Evolutionary conservation across 2,797 vertebrate species (phyloP).

Genomic region (Florisuga fusca): DNA sequence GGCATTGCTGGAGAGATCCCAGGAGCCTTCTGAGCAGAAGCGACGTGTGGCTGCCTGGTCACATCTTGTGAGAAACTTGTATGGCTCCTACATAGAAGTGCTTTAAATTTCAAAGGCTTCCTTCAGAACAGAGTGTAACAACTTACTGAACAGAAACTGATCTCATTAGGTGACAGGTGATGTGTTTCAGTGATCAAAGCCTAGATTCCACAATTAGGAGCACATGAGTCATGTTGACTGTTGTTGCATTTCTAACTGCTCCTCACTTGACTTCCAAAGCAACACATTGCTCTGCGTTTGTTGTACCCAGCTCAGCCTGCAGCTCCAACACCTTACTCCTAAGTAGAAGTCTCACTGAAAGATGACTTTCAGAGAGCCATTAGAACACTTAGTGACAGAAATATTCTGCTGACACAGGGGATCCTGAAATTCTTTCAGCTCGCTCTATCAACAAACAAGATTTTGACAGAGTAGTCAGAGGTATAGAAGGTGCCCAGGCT

Average conservation of each 20-base stretch:
- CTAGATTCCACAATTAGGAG: background rate
- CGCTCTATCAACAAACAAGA: rapidly evolving
- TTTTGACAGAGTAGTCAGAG: background rate
- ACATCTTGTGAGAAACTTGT: background rate
- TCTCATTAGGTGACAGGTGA: background rate
- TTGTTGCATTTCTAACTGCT: background rate
- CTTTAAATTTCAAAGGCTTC: background rate
- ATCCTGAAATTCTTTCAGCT: background rate
- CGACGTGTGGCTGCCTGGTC: background rate
- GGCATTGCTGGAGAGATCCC: constrained; percentile 2
- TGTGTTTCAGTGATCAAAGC: background rate
- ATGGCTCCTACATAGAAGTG: background rate
- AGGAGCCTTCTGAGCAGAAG: background rate
- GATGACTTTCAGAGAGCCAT: background rate
- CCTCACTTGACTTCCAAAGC: background rate
- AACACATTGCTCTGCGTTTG: background rate
- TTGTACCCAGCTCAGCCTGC: background rate
- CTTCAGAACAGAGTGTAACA: background rate
- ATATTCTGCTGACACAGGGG: background rate
- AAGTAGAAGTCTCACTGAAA: background rate
- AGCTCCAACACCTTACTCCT: background rate
- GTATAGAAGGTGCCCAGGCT: background rate
- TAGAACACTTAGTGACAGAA: background rate
- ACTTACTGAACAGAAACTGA: background rate
- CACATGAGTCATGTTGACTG: background rate